Conservation (phyloP, 2,888 invertebrate genomes). For the Tachina lurida region DNA sequence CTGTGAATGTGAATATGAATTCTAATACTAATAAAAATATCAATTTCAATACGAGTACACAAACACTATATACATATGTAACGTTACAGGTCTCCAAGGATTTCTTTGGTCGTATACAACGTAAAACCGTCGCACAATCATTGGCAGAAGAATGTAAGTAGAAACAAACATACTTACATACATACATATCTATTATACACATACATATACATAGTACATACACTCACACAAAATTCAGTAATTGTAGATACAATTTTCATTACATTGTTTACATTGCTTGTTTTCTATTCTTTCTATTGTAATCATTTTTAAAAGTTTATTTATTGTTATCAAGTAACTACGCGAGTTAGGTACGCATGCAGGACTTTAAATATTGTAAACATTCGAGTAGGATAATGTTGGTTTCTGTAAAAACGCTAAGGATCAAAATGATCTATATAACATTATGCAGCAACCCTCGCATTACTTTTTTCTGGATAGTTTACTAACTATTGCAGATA, state of each 20-base stretch:
- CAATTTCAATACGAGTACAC: constrained; percentile 57
- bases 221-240: background rate
- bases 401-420: background rate
- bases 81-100: constrained; percentile 85
- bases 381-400: background rate
- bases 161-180: background rate
- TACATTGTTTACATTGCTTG: constrained; percentile 47
- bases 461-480: too few relatives aligned
- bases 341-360: constrained; percentile 22
- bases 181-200: background rate
- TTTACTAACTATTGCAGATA: too few relatives aligned
- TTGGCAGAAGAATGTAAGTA: constrained; percentile 79
- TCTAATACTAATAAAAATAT: constrained; percentile 63
- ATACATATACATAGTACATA: background rate
- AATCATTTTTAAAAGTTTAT: constrained; percentile 42
- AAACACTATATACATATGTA: constrained; percentile 59
- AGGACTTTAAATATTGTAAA: constrained; percentile 22
- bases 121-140: constrained; percentile 76
- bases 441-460: too few relatives aligned
- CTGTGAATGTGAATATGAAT: constrained; percentile 47
- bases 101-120: constrained; percentile 86
- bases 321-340: constrained; percentile 30
- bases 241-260: constrained; percentile 37
- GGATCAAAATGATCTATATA: too few relatives aligned
- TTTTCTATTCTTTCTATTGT: constrained; percentile 46